Conservation (phyloP, 2,888 invertebrate species). For the Xestia ashworthii region DNA sequence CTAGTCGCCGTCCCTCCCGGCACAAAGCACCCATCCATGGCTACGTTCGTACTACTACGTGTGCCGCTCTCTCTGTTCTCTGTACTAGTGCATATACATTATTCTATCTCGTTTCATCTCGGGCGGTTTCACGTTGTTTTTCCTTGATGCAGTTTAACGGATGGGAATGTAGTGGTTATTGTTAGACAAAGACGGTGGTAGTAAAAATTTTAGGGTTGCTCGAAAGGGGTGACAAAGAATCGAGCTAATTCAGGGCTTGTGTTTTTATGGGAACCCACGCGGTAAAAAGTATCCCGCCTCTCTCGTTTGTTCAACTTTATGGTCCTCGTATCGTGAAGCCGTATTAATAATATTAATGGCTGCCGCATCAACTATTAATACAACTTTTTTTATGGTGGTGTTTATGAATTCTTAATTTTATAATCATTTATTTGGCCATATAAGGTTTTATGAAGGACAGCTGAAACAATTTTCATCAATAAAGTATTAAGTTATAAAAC, state of each 20-base stretch:
- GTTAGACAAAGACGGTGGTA: slow-evolving; percentile 90
- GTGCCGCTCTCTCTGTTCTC: slow-evolving; percentile 88
- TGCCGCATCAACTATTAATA: slow-evolving; percentile 83
- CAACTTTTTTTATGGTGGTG: slow-evolving; percentile 77
- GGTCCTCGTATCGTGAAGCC: slow-evolving; percentile 85
- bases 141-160: slow-evolving; percentile 91
- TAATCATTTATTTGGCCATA: slow-evolving; percentile 70
- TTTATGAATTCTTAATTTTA: slow-evolving; percentile 82
- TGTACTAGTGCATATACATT: slow-evolving; percentile 90
- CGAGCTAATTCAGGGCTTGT: slow-evolving; percentile 90
- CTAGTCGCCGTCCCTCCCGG: slow-evolving; percentile 83
- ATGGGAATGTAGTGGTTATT: slow-evolving; percentile 90
- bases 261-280: slow-evolving; percentile 89
- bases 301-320: slow-evolving; percentile 90
- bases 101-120: slow-evolving; percentile 91
- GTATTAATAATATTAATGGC: slow-evolving; percentile 89
- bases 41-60: slow-evolving; percentile 85
- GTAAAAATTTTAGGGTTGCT: slow-evolving; percentile 90
- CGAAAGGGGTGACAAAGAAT: slow-evolving; percentile 90
- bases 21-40: slow-evolving; percentile 84
- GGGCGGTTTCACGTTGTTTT: slow-evolving; percentile 90
- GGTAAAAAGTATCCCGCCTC: slow-evolving; percentile 91
- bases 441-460: slow-evolving; percentile 61
- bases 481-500: slow-evolving; percentile 55
- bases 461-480: slow-evolving; percentile 61